phyloP scores from a whole-genome alignment of 2,797 vertebrate genomes.

The Aeoliscus strigatus region DNA sequence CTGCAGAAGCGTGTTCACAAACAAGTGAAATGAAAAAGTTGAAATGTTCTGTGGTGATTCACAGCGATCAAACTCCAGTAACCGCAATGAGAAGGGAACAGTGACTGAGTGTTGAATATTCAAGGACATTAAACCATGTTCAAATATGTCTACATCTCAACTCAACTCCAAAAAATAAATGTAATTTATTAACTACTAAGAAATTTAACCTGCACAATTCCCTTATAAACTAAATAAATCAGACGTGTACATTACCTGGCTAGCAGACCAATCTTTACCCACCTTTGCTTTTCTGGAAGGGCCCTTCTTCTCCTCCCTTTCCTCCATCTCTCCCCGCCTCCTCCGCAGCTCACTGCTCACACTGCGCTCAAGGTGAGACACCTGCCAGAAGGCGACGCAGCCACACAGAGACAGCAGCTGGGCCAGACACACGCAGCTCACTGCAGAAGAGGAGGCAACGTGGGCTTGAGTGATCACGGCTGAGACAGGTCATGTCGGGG shows the following conservation, averaged over 20 bases:
- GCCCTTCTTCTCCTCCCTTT: constrained; percentile 74
- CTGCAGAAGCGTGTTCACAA: constrained; percentile 1
- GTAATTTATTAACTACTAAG: too few species aligned
- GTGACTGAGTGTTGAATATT: too few species aligned
- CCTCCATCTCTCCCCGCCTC: constrained; percentile 82
- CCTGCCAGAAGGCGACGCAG: constrained; percentile 88
- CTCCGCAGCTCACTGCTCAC: constrained; percentile 87
- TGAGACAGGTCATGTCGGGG: background rate
- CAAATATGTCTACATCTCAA: too few species aligned
- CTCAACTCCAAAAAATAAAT: too few species aligned
- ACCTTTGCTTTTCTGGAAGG: constrained; percentile 74
- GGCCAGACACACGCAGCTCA: constrained; percentile 74
- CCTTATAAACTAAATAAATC: too few species aligned
- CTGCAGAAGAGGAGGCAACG: constrained; percentile 53
- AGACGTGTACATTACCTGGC: too few species aligned
- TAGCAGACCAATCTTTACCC: background rate
- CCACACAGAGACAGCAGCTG: constrained; percentile 88
- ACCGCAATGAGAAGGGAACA: too few species aligned
- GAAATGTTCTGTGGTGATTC: too few species aligned
- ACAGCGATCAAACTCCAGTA: too few species aligned
- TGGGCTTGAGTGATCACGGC: background rate
- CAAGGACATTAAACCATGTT: too few species aligned
- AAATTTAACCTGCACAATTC: too few species aligned
- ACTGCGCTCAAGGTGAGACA: constrained; percentile 86
- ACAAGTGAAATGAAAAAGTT: too few species aligned